These are phyloP conservation scores for Drosophila grimshawi DNA, from an alignment of 1,140 invertebrate species.

Conservation along the genomic window DNA sequence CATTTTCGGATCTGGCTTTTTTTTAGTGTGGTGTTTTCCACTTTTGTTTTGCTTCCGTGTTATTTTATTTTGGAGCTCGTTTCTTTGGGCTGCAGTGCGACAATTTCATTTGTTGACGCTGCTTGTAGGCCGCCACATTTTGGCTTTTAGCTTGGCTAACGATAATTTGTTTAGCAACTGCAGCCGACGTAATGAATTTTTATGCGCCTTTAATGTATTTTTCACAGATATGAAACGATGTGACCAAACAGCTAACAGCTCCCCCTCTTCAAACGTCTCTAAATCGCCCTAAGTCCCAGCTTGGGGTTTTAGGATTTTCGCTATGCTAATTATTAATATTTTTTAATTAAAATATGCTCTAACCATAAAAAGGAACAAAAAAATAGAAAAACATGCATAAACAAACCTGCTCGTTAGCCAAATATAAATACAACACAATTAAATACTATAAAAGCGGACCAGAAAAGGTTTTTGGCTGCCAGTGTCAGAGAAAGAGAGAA, in stretches of 20 bases:
- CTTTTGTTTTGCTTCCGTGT: background rate
- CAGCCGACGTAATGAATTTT: constrained; percentile 75
- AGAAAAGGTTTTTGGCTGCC: constrained; percentile 15
- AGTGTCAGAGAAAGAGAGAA: background rate
- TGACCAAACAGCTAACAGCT: constrained; percentile 35
- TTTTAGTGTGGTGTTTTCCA: constrained; percentile 31
- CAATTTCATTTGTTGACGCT: constrained; percentile 50
- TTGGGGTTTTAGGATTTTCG: constrained; percentile 14
- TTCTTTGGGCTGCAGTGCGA: constrained; percentile 55
- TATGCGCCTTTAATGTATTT: constrained; percentile 78
- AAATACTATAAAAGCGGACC: constrained; percentile 31
- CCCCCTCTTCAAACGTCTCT: background rate
- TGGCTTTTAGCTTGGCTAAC: constrained; percentile 80
- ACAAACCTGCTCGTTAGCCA: constrained; percentile 45
- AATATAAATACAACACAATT: constrained; percentile 46
- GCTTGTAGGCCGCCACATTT: constrained; percentile 55
- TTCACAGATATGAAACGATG: constrained; percentile 74
- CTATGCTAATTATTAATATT: constrained; percentile 73
- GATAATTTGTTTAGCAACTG: constrained; percentile 81
- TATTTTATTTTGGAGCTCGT: constrained; percentile 7
- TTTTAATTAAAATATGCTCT: constrained; percentile 75
- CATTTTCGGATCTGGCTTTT: constrained; percentile 44
- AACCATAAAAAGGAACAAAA: constrained; percentile 32
- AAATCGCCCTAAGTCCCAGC: background rate
- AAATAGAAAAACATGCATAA: constrained; percentile 23